These are phyloP conservation scores for Oreocharis arfaki DNA, from an alignment of 2,113 vertebrate genomes.

Conservation along the genomic window DNA sequence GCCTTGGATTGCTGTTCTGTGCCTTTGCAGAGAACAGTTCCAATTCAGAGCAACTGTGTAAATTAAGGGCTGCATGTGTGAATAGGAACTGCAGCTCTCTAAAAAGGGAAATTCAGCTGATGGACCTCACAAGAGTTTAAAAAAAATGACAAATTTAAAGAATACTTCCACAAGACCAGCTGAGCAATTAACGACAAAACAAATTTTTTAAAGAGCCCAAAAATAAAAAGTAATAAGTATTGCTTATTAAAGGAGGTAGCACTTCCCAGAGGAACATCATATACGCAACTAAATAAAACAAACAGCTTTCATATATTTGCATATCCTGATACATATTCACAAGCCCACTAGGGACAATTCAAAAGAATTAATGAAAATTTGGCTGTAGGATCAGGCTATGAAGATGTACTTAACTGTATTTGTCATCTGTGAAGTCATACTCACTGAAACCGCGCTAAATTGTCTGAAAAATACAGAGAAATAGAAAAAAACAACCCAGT, in stretches of 20 bases:
- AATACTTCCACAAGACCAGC: not conserved
- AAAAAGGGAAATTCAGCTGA: not conserved
- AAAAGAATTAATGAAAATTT: not conserved
- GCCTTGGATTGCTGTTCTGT: not conserved
- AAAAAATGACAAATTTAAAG: not conserved
- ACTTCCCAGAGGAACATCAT: not conserved
- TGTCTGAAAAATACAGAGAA: not conserved
- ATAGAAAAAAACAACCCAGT: not conserved
- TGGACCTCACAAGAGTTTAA: not conserved
- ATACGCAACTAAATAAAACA: not conserved
- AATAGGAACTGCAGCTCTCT: not conserved
- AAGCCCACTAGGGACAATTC: not conserved
- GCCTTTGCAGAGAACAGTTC: not conserved
- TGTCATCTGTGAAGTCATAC: not conserved
- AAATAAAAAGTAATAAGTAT: not conserved
- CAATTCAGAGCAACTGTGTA: not conserved
- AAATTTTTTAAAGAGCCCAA: not conserved
- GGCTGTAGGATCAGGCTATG: not conserved
- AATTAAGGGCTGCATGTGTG: not conserved
- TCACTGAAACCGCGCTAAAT: not conserved
- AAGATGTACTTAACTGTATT: not conserved
- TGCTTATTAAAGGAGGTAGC: not conserved
- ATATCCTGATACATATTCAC: not conserved
- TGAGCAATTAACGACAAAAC: not conserved
- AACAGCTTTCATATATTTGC: not conserved